A percentile compares a stretch with the other conserved stretches of the same genome.
These are phyloP conservation scores for Seriola quinqueradiata DNA, from an alignment of 2,113 vertebrate genomes.

Conservation along the genomic window DNA sequence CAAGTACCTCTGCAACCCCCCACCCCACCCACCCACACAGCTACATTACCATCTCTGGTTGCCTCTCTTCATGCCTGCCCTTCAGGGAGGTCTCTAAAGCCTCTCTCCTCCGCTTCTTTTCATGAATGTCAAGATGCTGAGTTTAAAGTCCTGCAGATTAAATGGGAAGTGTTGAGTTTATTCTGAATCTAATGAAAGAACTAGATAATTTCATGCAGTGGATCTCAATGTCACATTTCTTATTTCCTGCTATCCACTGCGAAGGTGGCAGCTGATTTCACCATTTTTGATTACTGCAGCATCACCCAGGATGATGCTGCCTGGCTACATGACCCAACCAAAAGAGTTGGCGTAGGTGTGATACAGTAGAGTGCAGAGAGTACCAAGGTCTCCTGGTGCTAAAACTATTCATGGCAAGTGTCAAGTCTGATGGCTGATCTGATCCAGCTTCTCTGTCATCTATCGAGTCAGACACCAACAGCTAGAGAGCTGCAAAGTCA, in stretches of 20 bases:
- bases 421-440: constrained; percentile 35
- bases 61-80: constrained; percentile 76
- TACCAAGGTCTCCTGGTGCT: constrained; percentile 10
- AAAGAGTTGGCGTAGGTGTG: constrained; percentile 12
- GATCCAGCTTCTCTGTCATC: constrained; percentile 38
- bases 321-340: constrained; percentile 18
- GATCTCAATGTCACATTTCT: constrained; percentile 70
- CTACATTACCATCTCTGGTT: constrained; percentile 78
- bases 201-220: constrained; percentile 75
- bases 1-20: constrained; percentile 69
- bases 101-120: constrained; percentile 78
- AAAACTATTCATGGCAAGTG: constrained; percentile 29
- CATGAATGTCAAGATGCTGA: constrained; percentile 86
- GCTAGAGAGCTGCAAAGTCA: constrained; percentile 31
- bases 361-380: neutral
- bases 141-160: constrained; percentile 84
- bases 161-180: constrained; percentile 80
- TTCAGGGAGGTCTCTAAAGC: constrained; percentile 82
- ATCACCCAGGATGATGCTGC: constrained; percentile 34
- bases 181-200: constrained; percentile 79
- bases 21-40: constrained; percentile 40
- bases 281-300: constrained; percentile 47
- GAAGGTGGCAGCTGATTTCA: constrained; percentile 45
- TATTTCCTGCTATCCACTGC: constrained; percentile 36
- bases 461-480: constrained; percentile 7